Conservation (phyloP, 1,140 invertebrate species). For the Eupeodes corollae region DNA sequence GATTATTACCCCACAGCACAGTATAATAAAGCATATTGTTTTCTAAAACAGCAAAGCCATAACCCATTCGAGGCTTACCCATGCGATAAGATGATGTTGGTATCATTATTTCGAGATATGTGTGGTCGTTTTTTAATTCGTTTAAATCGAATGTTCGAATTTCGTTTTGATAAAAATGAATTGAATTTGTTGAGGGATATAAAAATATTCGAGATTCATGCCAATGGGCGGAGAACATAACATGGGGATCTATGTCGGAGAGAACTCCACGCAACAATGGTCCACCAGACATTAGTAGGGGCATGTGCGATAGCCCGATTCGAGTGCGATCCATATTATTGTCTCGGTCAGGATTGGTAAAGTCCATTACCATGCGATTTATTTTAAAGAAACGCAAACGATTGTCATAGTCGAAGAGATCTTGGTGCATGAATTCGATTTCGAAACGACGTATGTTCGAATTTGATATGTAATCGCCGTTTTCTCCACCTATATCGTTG, state of each 20-base stretch:
- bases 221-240: constrained; percentile 77
- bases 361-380: constrained; percentile 52
- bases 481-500: constrained; percentile 91
- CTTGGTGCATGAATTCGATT: constrained; percentile 57
- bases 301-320: constrained; percentile 59
- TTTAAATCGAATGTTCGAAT: constrained; percentile 34
- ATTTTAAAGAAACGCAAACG: constrained; percentile 48
- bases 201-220: constrained; percentile 49
- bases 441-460: constrained; percentile 68
- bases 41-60: constrained; percentile 62
- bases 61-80: constrained; percentile 75
- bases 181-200: constrained; percentile 27
- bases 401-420: constrained; percentile 48
- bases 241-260: constrained; percentile 46
- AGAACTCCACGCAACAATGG: constrained; percentile 49
- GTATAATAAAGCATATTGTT: constrained; percentile 29
- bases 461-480: constrained; percentile 55
- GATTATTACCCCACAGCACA: constrained; percentile 30
- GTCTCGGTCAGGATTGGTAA: constrained; percentile 44
- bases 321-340: constrained; percentile 48
- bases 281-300: constrained; percentile 50
- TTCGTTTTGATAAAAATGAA: constrained; percentile 36
- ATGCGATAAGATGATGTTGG: constrained; percentile 92
- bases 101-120: constrained; percentile 72
- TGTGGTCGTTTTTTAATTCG: constrained; percentile 35